These are phyloP conservation scores for Anhinga anhinga DNA, from an alignment of 2,113 vertebrate species.

Conservation along the genomic window DNA sequence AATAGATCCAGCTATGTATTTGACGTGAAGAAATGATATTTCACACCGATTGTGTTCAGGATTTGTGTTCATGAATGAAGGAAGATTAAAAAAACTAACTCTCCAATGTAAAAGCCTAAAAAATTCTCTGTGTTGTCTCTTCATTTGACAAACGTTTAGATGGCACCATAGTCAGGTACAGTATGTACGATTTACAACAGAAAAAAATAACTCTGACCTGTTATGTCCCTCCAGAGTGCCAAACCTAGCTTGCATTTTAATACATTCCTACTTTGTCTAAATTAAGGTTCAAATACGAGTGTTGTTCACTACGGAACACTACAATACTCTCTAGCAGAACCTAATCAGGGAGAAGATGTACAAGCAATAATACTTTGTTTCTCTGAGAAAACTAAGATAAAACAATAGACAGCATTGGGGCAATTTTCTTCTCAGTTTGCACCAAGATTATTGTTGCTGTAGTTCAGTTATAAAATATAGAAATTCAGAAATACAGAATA, in stretches of 20 bases:
- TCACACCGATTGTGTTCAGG: not conserved
- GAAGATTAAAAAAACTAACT: not conserved
- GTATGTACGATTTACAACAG: not conserved
- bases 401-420: not conserved
- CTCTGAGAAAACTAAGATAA: not conserved
- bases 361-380: not conserved
- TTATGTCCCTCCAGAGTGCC: not conserved
- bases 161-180: not conserved
- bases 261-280: not conserved
- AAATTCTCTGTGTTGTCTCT: not conserved
- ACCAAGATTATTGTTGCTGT: not conserved
- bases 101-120: not conserved
- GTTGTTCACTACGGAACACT: not conserved
- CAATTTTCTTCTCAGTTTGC: not conserved
- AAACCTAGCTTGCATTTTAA: not conserved
- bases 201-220: not conserved
- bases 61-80: not conserved
- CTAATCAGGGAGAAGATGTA: not conserved
- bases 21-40: not conserved
- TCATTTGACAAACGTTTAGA: not conserved
- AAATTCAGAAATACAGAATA: not conserved
- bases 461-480: not conserved
- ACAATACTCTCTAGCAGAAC: not conserved
- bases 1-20: not conserved
- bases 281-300: not conserved